These are phyloP conservation scores for Harpalus rubripes DNA, from an alignment of 2,888 invertebrate species.

Conservation along the genomic window DNA sequence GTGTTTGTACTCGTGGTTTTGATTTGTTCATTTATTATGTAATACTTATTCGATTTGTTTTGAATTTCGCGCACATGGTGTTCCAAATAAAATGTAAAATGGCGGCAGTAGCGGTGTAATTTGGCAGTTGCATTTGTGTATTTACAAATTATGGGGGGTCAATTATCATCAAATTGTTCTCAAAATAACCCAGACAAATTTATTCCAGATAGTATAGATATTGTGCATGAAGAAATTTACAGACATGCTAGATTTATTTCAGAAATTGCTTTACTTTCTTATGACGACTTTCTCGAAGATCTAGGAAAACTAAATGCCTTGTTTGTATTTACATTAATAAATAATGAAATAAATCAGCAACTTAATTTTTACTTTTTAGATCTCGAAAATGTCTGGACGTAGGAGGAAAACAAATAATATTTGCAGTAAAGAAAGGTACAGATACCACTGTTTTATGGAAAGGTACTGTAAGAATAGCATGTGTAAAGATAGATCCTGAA, in stretches of 20 bases:
- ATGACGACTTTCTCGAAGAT: constrained; percentile 81
- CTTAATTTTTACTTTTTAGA: constrained; percentile 74
- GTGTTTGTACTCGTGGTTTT: too few species aligned
- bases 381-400: constrained; percentile 81
- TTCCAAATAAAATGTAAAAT: constrained; percentile 7
- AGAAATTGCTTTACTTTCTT: constrained; percentile 77
- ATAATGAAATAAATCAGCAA: constrained; percentile 25
- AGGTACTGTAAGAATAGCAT: constrained; percentile 83
- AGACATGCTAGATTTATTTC: constrained; percentile 76
- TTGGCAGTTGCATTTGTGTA: neutral
- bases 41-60: neutral
- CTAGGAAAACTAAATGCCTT: constrained; percentile 82
- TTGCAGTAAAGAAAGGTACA: constrained; percentile 83
- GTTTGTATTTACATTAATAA: constrained; percentile 76
- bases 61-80: neutral
- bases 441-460: constrained; percentile 85
- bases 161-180: constrained; percentile 58
- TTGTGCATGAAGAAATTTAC: constrained; percentile 72
- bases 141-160: constrained; percentile 66
- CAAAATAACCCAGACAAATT: constrained; percentile 51
- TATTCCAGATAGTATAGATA: constrained; percentile 71
- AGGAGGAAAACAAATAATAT: constrained; percentile 82
- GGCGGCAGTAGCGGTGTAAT: constrained; percentile 31
- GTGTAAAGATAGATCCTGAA: constrained; percentile 80
- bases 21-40: neutral